phyloP scores from a whole-genome alignment of 2,113 vertebrate species.

The Apodemus sylvaticus region DNA sequence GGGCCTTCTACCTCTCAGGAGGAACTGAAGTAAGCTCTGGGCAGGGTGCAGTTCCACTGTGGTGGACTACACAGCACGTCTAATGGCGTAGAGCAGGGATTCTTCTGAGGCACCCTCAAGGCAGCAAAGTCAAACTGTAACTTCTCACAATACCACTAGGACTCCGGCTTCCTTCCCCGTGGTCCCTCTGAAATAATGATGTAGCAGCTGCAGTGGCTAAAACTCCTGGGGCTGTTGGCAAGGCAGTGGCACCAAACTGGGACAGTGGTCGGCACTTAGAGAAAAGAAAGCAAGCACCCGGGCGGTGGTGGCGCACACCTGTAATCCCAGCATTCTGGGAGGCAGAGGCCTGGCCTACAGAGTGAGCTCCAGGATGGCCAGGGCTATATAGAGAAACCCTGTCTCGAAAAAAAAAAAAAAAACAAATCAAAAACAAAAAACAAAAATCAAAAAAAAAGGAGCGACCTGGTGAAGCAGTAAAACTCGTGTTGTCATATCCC shows the following conservation, averaged over 20 bases:
- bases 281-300: neutral
- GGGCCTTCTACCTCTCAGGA: no score
- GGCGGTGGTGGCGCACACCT: no score
- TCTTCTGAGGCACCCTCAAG: neutral
- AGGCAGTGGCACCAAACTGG: neutral
- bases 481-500: neutral
- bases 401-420: no score
- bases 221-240: neutral
- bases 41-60: neutral
- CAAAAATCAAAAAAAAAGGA: no score
- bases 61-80: neutral
- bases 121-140: neutral
- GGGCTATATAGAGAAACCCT: no score
- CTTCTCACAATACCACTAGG: neutral
- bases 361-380: no score
- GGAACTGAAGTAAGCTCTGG: neutral
- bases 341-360: no score
- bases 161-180: neutral
- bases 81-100: neutral
- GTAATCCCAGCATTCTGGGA: no score
- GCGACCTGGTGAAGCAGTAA: neutral
- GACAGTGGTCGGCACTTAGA: neutral
- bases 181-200: neutral
- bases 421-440: no score
- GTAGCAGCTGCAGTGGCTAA: neutral